These are phyloP conservation scores for Caranx melampygus DNA, from an alignment of 2,113 vertebrate genomes.

Conservation along the genomic window DNA sequence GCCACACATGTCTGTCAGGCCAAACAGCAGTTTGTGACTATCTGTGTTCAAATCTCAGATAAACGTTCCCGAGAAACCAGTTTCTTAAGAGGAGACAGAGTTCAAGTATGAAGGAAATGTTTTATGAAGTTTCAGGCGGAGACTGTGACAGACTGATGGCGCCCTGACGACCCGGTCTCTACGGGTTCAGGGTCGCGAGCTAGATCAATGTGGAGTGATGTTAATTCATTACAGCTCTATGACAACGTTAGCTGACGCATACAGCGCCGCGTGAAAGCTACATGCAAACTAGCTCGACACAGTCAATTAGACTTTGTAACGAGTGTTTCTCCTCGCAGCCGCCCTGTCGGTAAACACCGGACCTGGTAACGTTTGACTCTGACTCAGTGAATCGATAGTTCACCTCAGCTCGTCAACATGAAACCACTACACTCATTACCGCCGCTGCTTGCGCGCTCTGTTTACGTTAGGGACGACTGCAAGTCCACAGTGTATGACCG, in stretches of 20 bases:
- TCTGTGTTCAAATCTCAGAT: slow-evolving; percentile 10
- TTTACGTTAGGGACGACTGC: slow-evolving; percentile 43
- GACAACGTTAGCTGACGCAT: background rate
- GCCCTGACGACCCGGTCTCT: background rate
- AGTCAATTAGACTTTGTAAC: background rate
- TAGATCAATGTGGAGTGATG: background rate
- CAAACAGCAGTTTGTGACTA: background rate
- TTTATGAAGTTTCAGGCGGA: slow-evolving; percentile 21
- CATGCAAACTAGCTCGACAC: slow-evolving; percentile 15
- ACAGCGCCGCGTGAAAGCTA: background rate
- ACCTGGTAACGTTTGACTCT: background rate
- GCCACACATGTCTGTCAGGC: too few species aligned
- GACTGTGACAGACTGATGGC: background rate
- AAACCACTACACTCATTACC: background rate
- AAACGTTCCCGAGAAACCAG: slow-evolving; percentile 41
- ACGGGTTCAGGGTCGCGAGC: too few species aligned
- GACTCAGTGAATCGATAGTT: background rate
- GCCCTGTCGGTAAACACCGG: background rate
- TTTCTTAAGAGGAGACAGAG: slow-evolving; percentile 30
- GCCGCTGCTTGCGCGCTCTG: slow-evolving; percentile 12
- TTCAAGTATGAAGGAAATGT: slow-evolving; percentile 7
- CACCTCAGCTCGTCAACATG: background rate
- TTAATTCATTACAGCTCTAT: background rate
- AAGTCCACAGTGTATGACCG: background rate
- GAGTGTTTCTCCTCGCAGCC: background rate